Evolutionary conservation across 2,797 vertebrate genomes (phyloP).

Genomic region (Gallinago solitaria): DNA sequence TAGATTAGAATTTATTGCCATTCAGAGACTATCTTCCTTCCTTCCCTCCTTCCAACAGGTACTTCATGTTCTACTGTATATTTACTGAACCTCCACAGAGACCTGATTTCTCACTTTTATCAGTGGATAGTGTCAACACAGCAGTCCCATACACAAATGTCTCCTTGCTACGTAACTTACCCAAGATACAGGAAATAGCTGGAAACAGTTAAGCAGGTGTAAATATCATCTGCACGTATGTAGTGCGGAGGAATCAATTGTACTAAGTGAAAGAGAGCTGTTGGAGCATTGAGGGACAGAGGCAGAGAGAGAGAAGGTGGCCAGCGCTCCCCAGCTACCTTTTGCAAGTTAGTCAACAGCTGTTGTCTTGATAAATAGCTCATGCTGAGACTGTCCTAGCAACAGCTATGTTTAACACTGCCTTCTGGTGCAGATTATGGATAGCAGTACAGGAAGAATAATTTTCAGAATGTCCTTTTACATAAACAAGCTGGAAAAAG

Average conservation of each 20-base stretch:
- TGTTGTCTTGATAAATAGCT: neutral
- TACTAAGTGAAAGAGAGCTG: neutral
- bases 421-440: neutral
- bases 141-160: conserved; percentile 6
- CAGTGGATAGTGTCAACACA: conserved; percentile 5
- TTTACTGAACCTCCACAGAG: conserved; percentile 59
- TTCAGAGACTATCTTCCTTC: neutral
- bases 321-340: neutral
- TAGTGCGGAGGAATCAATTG: neutral
- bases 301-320: neutral
- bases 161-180: neutral
- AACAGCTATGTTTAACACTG: neutral
- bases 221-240: rapidly evolving
- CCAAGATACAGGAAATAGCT: neutral
- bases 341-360: neutral
- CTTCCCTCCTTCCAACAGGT: neutral
- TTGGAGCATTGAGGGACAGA: neutral
- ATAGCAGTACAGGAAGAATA: neutral
- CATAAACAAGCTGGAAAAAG: neutral
- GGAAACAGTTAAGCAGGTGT: neutral
- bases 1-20: conserved; percentile 25
- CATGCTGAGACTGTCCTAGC: neutral
- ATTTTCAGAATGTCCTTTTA: neutral
- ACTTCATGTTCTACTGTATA: conserved; percentile 42
- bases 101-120: conserved; percentile 33